A percentile compares a stretch with the other conserved stretches of the same genome.
phyloP scores from a whole-genome alignment of 2,113 vertebrate species.

The Leptodactylus fuscus region DNA sequence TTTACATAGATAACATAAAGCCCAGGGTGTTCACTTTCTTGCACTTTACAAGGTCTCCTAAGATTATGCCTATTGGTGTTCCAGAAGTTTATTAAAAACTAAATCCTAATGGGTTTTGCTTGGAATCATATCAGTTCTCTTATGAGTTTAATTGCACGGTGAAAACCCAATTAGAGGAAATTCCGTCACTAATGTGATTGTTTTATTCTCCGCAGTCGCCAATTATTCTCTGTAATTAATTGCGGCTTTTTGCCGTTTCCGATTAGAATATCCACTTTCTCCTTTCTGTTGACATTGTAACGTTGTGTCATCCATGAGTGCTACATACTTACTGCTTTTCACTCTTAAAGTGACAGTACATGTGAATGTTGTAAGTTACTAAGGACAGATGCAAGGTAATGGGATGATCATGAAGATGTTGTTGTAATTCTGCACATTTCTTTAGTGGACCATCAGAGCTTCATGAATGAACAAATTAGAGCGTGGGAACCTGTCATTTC shows the following conservation, averaged over 20 bases:
- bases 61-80: constrained; percentile 25
- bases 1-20: not conserved
- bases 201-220: constrained; percentile 3
- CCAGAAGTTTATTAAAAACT: constrained; percentile 18
- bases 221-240: constrained; percentile 20
- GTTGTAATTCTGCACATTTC: not conserved
- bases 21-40: not conserved
- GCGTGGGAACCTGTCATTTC: constrained; percentile 59
- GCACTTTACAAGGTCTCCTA: constrained; percentile 2
- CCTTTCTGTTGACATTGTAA: not conserved
- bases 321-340: not conserved
- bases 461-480: constrained; percentile 58
- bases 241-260: not conserved
- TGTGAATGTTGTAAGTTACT: not conserved
- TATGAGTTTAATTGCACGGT: constrained; percentile 26
- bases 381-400: not conserved
- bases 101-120: constrained; percentile 18
- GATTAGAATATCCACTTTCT: constrained; percentile 13
- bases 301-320: not conserved
- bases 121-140: constrained; percentile 6
- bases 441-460: constrained; percentile 30
- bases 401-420: not conserved
- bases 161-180: constrained; percentile 26
- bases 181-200: constrained; percentile 1
- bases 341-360: not conserved